Base-by-base conservation (phyloP, 2,888 invertebrate genomes). In the Taenaris catops region DNA sequence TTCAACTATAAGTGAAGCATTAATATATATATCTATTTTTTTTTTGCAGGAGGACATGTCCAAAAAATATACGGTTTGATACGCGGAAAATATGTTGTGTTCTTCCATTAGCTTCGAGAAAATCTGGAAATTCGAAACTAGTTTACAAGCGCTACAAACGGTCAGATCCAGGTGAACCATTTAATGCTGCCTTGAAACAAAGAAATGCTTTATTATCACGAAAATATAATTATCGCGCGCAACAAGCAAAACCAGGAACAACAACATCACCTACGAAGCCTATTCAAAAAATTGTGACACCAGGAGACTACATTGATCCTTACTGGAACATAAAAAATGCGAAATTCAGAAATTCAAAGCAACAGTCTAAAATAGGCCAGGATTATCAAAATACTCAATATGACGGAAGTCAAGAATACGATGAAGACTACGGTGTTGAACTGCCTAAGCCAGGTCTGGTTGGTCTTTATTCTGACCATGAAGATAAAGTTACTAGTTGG, bases 241-340 rank as follows among this genome's bases (percentile, higher is more conserved):
- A 44, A 8, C 63, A 56, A 43, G 8, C 41, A n/a, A 64, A 51
- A 17, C 27, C 49, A 6, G 38, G 53, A 8, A 44, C 52, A 14
- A 46, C 51, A 7, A 49, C 56, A 8, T 16, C 24, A 7, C 27
- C 58, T 44, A 46, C 43, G 1, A 51, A 48, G 36, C 12, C 44
- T 11, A 47, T 44, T 8, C 51, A 53, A 14, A 62, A 54, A 48
- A 65, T 75, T 26, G 63, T 65, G 1, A 63, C 64, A 17, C 51
- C 61, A 7, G 48, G 49, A 7, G 70, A 68, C 27, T 53, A 78
- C 12, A 53, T 58, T 17, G 84, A 86, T 46, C 84, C 84, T 1
- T 86, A 84, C 43, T 76, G 67, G 66, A 86, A 86, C 51, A 63
- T 84, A 4, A 84, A 79, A 55, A 73, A 63, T 43, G 40, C 52